These are phyloP conservation scores for Actenoides lindsayi DNA, from an alignment of 2,113 vertebrate genomes.

Conservation along the genomic window DNA sequence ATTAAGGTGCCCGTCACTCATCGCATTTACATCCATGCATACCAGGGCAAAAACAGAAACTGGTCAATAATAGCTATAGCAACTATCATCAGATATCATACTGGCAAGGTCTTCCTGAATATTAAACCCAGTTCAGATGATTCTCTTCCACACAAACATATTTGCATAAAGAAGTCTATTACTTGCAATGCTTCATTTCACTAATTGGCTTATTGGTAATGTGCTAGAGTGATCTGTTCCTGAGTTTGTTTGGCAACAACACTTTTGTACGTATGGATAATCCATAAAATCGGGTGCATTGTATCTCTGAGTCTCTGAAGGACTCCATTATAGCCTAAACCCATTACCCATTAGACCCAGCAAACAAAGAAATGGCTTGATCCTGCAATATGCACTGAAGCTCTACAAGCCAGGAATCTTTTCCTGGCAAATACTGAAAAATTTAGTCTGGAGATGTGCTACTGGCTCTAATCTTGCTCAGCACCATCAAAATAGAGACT, in stretches of 20 bases:
- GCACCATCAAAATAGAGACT: background rate
- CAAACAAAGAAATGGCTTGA: background rate
- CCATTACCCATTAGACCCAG: background rate
- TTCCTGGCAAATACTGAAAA: background rate
- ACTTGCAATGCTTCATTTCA: constrained; percentile 20
- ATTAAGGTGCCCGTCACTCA: background rate
- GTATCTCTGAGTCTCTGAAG: background rate
- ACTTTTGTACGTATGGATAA: background rate
- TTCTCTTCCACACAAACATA: background rate
- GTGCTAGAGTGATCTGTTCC: background rate
- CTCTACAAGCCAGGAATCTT: background rate
- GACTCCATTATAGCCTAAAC: background rate
- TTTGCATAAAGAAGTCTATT: constrained; percentile 7
- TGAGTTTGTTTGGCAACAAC: background rate
- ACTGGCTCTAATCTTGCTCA: background rate
- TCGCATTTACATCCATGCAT: background rate
- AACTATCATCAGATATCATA: background rate
- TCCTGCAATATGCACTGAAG: background rate
- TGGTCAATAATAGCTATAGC: background rate
- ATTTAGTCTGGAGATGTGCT: background rate
- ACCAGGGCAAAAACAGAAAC: background rate
- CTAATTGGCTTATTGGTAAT: background rate
- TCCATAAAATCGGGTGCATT: background rate
- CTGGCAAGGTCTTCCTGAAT: background rate
- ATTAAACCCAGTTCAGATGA: background rate